These are phyloP conservation scores for Dendrolimus pini DNA, from an alignment of 2,888 invertebrate genomes.

Conservation along the genomic window DNA sequence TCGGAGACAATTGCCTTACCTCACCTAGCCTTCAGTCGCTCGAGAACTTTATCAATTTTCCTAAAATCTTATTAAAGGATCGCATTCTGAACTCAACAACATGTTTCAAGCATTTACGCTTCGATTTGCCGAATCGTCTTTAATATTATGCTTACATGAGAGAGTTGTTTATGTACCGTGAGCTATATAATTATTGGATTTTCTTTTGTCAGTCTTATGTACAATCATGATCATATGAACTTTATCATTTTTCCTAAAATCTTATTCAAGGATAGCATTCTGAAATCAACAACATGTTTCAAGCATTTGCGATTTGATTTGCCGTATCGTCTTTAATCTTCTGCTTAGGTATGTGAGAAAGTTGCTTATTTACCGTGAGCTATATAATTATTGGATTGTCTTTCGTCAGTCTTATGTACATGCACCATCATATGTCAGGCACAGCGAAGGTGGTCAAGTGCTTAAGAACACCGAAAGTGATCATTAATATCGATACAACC, in stretches of 20 bases:
- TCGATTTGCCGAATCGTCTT: slow-evolving; percentile 23
- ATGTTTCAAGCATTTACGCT: slow-evolving; percentile 37
- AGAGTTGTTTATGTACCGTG: no score
- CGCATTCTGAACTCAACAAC: slow-evolving; percentile 36
- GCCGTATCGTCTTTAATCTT: slow-evolving; percentile 7
- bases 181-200: no score
- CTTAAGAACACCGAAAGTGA: no score
- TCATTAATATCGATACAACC: no score
- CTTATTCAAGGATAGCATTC: slow-evolving; percentile 55
- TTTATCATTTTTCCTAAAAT: slow-evolving; percentile 74
- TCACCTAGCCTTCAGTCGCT: slow-evolving; percentile 69
- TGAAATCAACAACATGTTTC: slow-evolving; percentile 45
- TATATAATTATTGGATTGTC: no score
- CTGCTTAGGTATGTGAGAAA: background rate
- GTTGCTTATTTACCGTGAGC: no score
- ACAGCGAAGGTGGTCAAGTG: no score
- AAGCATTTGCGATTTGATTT: slow-evolving; percentile 35
- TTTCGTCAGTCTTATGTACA: no score
- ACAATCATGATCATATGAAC: no score
- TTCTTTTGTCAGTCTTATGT: no score
- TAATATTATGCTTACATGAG: background rate
- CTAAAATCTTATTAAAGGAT: slow-evolving; percentile 69
- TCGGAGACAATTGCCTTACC: slow-evolving; percentile 77
- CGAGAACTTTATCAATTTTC: slow-evolving; percentile 72
- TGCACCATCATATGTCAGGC: no score